phyloP scores from a whole-genome alignment of 2,113 vertebrate species.

The Rhipidura dahli region DNA sequence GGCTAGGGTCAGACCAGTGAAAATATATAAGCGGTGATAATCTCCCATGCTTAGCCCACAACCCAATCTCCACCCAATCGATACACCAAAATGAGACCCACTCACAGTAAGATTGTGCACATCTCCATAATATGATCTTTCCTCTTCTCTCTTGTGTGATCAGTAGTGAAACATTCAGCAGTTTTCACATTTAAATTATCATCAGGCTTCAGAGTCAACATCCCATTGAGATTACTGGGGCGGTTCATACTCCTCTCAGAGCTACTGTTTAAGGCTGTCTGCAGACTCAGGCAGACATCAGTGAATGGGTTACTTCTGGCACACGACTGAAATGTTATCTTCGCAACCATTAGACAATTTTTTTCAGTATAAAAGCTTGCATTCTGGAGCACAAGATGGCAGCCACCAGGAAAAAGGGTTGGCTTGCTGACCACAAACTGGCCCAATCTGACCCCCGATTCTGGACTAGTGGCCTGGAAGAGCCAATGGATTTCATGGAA shows the following conservation, averaged over 20 bases:
- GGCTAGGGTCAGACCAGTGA: conserved; percentile 58
- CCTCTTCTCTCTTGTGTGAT: conserved; percentile 70
- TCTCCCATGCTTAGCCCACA: conserved; percentile 57
- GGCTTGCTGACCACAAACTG: conserved; percentile 64
- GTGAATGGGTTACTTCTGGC: conserved; percentile 63
- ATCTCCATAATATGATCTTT: conserved; percentile 70
- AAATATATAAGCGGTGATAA: conserved; percentile 34
- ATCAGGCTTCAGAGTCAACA: conserved; percentile 72
- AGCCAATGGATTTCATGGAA: conserved; percentile 69
- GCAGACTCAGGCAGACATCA: conserved; percentile 71
- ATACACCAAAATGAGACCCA: conserved; percentile 70
- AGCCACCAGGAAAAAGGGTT: conserved; percentile 59
- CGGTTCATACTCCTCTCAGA: conserved; percentile 68
- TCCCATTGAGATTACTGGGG: conserved; percentile 72
- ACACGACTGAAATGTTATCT: conserved; percentile 55
- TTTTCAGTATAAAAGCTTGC: conserved; percentile 62
- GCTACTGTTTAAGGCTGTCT: conserved; percentile 68
- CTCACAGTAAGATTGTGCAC: conserved; percentile 71
- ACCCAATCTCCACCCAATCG: conserved; percentile 53
- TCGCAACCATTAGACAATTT: conserved; percentile 63
- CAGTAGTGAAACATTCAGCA: conserved; percentile 70
- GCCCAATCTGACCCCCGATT: conserved; percentile 58
- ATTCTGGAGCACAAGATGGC: conserved; percentile 65
- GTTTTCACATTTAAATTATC: conserved; percentile 71
- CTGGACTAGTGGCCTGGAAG: conserved; percentile 67